Evolutionary conservation across 2,113 vertebrate species (phyloP), one percentile per base, ranked within the genome.

Genomic region (Eubucco bourcierii): DNA sequence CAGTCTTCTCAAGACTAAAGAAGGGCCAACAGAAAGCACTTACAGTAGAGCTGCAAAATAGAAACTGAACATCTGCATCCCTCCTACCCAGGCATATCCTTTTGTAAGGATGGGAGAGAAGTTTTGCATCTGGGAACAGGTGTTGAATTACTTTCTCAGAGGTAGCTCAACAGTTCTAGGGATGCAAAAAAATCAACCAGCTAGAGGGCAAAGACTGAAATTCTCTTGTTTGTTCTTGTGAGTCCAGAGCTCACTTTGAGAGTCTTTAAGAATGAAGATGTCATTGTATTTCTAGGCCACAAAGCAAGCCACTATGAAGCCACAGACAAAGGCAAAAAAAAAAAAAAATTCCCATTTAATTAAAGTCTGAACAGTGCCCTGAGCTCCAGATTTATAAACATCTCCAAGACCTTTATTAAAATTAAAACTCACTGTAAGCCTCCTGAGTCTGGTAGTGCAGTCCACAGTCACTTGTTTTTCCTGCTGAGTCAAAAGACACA

Each of bases 271-370:
- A 80, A 82, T 15, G 10, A 61, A 73, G 19, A 61, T 13, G 6
- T 12, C 17, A 34, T 44, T 16, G 1, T 60, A 15, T 21, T 9
- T 67, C 29, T 44, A 79, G n/a, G 41, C 12, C 31, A 74, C 14
- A 80, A 31, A 84, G 4, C 1, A 3, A 44, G 16, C 19, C 33
- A 28, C 50, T 34, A 17, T 12, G 25, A 68, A 88, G 37, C 33
- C 8, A 19, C 0, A 72, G 61, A 55, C 3, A n/a, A 0, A 10
- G 4, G 6, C 0, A 4, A n/a, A 56, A 34, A 23, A 16, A 21
- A 28, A 25, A 39, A 39, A 39, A 39, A 10, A 39, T n/a, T 10
- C 20, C 33, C 12, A 68, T 78, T 85, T 52, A 41, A 25, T 2
- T 15, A 2, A 66, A 23, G 4, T 61, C 53, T n/a, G 9, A 74